phyloP scores from a whole-genome alignment of 2,888 invertebrate genomes.

The Drosophila neutralis region DNA sequence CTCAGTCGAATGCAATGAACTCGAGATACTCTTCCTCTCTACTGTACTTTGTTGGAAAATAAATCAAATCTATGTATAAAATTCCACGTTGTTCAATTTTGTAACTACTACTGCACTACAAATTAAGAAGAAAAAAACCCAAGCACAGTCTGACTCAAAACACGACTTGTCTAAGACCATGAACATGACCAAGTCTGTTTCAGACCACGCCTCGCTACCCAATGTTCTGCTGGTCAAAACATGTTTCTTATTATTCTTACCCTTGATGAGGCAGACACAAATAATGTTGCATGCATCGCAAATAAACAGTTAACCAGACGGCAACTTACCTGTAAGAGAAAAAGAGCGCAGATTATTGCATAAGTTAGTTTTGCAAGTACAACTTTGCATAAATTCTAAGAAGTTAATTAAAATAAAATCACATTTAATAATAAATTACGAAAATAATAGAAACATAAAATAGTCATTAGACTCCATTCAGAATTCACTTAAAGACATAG shows the following conservation, averaged over 20 bases:
- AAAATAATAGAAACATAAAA: neutral
- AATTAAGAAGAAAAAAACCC: neutral
- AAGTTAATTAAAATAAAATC: neutral
- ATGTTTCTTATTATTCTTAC: slow-evolving; percentile 47
- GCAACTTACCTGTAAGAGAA: slow-evolving; percentile 58
- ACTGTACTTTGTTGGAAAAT: neutral
- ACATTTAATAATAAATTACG: neutral
- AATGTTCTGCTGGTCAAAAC: slow-evolving; percentile 36
- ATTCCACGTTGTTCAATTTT: neutral
- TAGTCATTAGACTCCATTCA: neutral
- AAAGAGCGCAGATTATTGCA: neutral
- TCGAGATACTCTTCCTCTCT: slow-evolving; percentile 22
- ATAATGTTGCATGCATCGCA: slow-evolving; percentile 11
- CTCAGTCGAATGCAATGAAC: slow-evolving; percentile 10
- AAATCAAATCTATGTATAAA: no score
- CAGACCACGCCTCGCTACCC: slow-evolving; percentile 53
- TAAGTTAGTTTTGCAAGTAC: neutral
- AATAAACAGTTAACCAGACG: slow-evolving; percentile 25
- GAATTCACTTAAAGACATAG: neutral
- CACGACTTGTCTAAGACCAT: slow-evolving; percentile 11
- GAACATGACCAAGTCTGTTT: slow-evolving; percentile 29
- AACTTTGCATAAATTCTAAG: neutral
- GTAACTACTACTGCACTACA: neutral
- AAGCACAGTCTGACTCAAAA: slow-evolving; percentile 26
- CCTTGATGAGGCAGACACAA: slow-evolving; percentile 12